Base-by-base conservation (phyloP, 2,888 invertebrate species). In the Sarcophaga rosellei region DNA sequence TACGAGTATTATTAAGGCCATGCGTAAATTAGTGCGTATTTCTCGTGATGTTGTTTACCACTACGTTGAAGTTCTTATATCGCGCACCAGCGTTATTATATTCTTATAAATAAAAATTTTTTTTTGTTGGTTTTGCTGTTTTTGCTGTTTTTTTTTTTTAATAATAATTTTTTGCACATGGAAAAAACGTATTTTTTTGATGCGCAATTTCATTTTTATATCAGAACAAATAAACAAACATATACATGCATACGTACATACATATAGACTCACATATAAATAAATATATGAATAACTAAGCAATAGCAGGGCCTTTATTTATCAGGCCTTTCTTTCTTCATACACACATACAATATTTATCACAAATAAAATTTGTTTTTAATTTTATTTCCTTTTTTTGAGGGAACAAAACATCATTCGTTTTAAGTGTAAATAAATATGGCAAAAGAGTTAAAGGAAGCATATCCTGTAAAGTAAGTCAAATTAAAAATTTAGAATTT, bases 121-220 rank as follows among this genome's bases (percentile, higher is more conserved):
- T 11, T 15, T 45, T 73, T 63, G 17, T 4, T 17, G 10, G 1
- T 73, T 61, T 61, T 44, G 5, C 2, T 20, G 4, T 1, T 45
- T 78, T 47, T 59, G n/a, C n/a, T n/a, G n/a, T 68, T 35, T 47
- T 20, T 12, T 69, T 61, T 61, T 21, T 78, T 78, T 63, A 25
- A 70, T 78, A 78, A 79, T 57, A 62, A 61, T 47, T 57, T 53
- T 81, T 81, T 65, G 75, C 81, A 70, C 75, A 81, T 81, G 63
- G 75, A 47, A 65, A 59, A 78, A 44, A 63, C 8, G 61, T 73
- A 80, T 74, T 72, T 81, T 66, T 82, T 82, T 82, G 61, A 72
- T 82, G 81, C 81, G 81, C 81, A 82, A 65, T 82, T 82, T 65
- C 76, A 17, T 76, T 4, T 76, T 66, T 57, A 25, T 66, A 74